Conservation (phyloP, 2,113 vertebrate species). For the Rhea americana region DNA sequence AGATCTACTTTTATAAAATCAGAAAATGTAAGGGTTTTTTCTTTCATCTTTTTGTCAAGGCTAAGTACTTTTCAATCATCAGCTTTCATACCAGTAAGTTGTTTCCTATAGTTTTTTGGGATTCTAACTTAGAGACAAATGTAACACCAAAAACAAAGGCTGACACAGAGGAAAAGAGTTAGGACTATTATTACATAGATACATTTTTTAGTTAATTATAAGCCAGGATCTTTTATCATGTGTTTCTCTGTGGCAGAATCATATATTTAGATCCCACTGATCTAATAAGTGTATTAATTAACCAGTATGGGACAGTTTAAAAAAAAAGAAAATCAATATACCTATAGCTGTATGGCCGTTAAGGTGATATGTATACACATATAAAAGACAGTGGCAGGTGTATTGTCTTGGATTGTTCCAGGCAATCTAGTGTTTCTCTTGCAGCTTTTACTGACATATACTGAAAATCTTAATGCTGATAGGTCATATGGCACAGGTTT, state of each 20-base stretch:
- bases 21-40: not conserved
- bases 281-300: not conserved
- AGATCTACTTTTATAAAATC: not conserved
- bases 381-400: not conserved
- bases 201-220: not conserved
- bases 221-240: not conserved
- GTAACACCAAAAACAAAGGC: not conserved
- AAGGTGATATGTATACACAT: not conserved
- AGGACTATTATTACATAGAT: not conserved
- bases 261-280: not conserved
- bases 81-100: not conserved
- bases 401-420: not conserved
- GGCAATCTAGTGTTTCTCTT: not conserved
- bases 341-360: not conserved
- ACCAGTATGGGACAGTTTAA: not conserved
- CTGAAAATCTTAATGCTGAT: not conserved
- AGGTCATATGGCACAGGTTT: not conserved
- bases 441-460: not conserved
- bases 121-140: not conserved
- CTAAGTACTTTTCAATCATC: not conserved
- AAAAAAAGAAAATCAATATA: not conserved
- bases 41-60: not conserved
- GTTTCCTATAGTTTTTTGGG: not conserved
- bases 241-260: not conserved
- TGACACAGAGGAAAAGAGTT: not conserved